Conservation (phyloP, 2,797 vertebrate species). For the Macropodus opercularis region DNA sequence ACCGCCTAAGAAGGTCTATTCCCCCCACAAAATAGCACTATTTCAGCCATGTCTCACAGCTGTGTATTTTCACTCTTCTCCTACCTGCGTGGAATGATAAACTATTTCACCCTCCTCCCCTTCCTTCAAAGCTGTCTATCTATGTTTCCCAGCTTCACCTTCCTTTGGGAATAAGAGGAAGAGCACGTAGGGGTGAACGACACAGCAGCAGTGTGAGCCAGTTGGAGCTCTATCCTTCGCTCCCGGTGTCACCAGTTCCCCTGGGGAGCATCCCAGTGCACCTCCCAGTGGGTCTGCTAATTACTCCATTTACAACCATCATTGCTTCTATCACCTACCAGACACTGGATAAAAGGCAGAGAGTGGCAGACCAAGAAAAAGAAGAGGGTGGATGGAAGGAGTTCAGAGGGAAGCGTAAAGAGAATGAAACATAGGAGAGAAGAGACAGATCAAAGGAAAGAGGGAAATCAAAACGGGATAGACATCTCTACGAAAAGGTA, state of each 20-base stretch:
- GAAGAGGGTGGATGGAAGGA: constrained; percentile 18
- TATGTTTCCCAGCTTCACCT: constrained; percentile 42
- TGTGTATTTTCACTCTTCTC: constrained; percentile 59
- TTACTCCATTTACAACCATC: constrained; percentile 86
- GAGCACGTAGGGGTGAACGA: constrained; percentile 45
- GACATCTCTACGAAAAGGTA: not conserved
- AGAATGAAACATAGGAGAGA: constrained; percentile 24
- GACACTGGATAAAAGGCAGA: constrained; percentile 33
- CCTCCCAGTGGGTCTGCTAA: constrained; percentile 85
- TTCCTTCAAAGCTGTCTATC: constrained; percentile 62
- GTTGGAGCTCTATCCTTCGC: constrained; percentile 37
- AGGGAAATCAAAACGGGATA: constrained; percentile 6
- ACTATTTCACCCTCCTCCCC: constrained; percentile 27
- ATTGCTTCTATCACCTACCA: constrained; percentile 82
- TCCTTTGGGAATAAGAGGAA: constrained; percentile 56
- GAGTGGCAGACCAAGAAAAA: constrained; percentile 17
- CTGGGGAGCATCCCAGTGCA: constrained; percentile 77
- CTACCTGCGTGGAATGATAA: constrained; percentile 75
- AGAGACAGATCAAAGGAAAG: constrained; percentile 12
- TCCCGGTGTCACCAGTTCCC: constrained; percentile 80
- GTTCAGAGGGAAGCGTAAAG: constrained; percentile 48
- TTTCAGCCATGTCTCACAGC: constrained; percentile 59
- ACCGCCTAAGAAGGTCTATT: constrained; percentile 38
- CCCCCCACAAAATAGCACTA: constrained; percentile 53
- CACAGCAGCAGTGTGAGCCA: constrained; percentile 27